These are phyloP conservation scores for Virgularia gustaviana DNA, from an alignment of 92 coral and sea anemone species.

Conservation along the genomic window DNA sequence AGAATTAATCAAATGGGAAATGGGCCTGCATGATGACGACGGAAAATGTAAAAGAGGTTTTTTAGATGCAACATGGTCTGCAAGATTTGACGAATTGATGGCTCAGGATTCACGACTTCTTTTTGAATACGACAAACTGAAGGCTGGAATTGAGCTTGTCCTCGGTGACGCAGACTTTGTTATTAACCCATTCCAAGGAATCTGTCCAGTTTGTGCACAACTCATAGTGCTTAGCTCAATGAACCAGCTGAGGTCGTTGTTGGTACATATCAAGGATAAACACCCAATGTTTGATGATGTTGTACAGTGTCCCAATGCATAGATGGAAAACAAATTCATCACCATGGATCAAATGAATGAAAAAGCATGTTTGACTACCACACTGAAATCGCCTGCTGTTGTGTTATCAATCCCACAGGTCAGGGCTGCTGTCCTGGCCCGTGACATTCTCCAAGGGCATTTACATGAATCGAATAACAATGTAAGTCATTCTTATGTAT, in stretches of 20 bases:
- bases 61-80: conserved; percentile 56
- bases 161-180: conserved; percentile 39
- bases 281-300: too few species aligned
- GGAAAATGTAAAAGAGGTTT: conserved; percentile 44
- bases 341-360: conserved; percentile 35
- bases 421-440: conserved; percentile 68
- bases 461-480: neutral
- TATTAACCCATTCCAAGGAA: conserved; percentile 50
- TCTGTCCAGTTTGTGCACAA: conserved; percentile 51
- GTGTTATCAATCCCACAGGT: conserved; percentile 51
- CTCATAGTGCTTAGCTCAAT: conserved; percentile 39
- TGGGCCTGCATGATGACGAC: conserved; percentile 52
- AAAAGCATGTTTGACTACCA: conserved; percentile 39
- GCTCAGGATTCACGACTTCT: conserved; percentile 49
- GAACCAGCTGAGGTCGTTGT: conserved; percentile 36
- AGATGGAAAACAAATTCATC: conserved; percentile 56
- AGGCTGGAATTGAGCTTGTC: conserved; percentile 37
- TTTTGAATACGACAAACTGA: conserved; percentile 52
- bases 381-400: neutral
- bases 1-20: conserved; percentile 49
- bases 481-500: too few species aligned
- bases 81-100: conserved; percentile 39
- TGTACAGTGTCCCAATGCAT: conserved; percentile 23
- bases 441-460: conserved; percentile 65
- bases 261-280: conserved; percentile 36